Conservation (phyloP, 1,140 invertebrate species). For the Neuroterus valhalla region DNA sequence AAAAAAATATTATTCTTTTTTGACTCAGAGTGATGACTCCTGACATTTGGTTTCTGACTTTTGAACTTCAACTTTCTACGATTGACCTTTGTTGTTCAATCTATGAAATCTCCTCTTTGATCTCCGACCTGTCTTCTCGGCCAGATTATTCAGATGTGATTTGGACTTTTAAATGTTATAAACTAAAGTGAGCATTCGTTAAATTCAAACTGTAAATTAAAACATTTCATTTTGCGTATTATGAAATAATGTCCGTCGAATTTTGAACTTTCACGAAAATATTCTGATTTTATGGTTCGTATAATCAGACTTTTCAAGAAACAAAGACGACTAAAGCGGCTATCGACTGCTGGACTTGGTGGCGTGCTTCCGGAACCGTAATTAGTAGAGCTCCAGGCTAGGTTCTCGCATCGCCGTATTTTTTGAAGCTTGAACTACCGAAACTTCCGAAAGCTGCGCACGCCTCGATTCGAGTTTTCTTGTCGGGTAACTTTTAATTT, state of each 20-base stretch:
- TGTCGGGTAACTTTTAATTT: slow-evolving; percentile 60
- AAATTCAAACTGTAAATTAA: no score
- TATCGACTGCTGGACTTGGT: neutral
- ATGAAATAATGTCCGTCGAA: neutral
- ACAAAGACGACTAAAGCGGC: neutral
- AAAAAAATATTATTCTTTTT: no score
- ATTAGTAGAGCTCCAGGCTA: slow-evolving; percentile 54
- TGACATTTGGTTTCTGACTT: no score
- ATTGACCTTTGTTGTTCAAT: no score
- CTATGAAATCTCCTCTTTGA: no score
- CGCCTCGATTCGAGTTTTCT: slow-evolving; percentile 51
- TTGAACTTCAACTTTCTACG: no score
- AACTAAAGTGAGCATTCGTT: no score
- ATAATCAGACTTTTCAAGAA: slow-evolving; percentile 7
- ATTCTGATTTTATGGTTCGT: neutral
- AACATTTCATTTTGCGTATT: neutral
- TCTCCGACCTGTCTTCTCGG: no score
- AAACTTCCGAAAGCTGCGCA: slow-evolving; percentile 51
- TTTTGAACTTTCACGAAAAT: neutral
- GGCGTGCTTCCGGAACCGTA: slow-evolving; percentile 36
- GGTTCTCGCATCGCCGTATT: slow-evolving; percentile 51
- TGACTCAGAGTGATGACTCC: no score
- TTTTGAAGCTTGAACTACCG: slow-evolving; percentile 37
- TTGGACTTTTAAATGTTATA: no score
- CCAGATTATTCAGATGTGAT: no score